A percentile compares a stretch with the other conserved stretches of the same genome.
These are phyloP conservation scores for Trichoplusia ni DNA, from an alignment of 1,140 invertebrate species.

Conservation along the genomic window DNA sequence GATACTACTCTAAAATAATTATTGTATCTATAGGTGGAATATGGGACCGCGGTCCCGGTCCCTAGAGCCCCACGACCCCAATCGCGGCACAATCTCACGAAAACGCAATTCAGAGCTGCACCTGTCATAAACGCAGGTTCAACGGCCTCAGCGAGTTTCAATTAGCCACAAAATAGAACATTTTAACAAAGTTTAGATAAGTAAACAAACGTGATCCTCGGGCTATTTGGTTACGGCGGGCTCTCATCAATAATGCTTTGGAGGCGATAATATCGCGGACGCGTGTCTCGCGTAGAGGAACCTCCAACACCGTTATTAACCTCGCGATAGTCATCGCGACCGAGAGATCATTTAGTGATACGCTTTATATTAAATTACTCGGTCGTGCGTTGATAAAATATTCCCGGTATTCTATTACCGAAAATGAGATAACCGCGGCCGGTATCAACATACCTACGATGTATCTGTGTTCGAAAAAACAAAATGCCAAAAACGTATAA, in stretches of 20 bases:
- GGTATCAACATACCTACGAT: slow-evolving; percentile 51
- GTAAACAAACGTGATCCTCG: slow-evolving; percentile 72
- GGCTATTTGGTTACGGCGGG: slow-evolving; percentile 73
- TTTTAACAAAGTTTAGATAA: slow-evolving; percentile 69
- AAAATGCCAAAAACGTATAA: slow-evolving; percentile 20
- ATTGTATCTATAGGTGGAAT: too few species aligned
- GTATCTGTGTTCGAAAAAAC: slow-evolving; percentile 1
- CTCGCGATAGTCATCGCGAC: slow-evolving; percentile 72
- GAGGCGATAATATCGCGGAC: slow-evolving; percentile 72
- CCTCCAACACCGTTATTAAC: slow-evolving; percentile 78
- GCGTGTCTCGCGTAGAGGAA: slow-evolving; percentile 71
- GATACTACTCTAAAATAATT: too few species aligned
- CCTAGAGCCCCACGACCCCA: too few species aligned
- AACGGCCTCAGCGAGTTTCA: slow-evolving; percentile 57
- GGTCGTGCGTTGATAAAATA: slow-evolving; percentile 78
- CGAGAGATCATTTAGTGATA: slow-evolving; percentile 79
- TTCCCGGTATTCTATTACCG: slow-evolving; percentile 78
- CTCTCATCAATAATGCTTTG: slow-evolving; percentile 77
- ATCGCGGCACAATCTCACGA: slow-evolving; percentile 74
- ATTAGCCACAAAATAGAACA: slow-evolving; percentile 63
- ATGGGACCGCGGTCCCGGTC: too few species aligned
- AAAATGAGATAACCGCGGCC: slow-evolving; percentile 73
- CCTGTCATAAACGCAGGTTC: slow-evolving; percentile 72
- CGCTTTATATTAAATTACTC: slow-evolving; percentile 81
- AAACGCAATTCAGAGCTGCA: slow-evolving; percentile 71